phyloP scores from a whole-genome alignment of 1,140 invertebrate genomes.

The Hylyphantes graminicola region DNA sequence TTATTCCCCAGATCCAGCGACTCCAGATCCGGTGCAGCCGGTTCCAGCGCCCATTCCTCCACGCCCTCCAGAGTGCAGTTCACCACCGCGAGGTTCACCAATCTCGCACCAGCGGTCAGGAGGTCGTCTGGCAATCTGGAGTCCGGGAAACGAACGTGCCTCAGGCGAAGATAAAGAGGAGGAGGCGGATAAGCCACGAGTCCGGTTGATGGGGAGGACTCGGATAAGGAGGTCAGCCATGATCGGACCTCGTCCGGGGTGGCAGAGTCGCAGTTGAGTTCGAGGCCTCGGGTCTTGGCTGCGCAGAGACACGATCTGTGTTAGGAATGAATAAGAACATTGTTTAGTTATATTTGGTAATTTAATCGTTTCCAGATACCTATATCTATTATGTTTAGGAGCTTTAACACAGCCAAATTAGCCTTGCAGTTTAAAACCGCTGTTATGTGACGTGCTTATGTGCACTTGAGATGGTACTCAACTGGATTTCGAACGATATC shows the following conservation, averaged over 20 bases:
- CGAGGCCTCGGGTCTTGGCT: constrained; percentile 86
- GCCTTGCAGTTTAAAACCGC: no score
- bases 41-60: constrained; percentile 59
- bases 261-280: constrained; percentile 86
- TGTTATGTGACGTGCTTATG: no score
- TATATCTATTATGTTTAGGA: no score
- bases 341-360: no score
- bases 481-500: no score
- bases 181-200: constrained; percentile 87
- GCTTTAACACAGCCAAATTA: no score
- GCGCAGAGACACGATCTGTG: constrained; percentile 81
- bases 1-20: constrained; percentile 64
- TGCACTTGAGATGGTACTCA: no score
- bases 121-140: constrained; percentile 76
- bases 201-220: constrained; percentile 74
- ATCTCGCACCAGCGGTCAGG: constrained; percentile 80
- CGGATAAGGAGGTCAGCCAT: constrained; percentile 79
- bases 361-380: no score
- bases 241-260: constrained; percentile 77
- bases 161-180: constrained; percentile 83
- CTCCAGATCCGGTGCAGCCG: constrained; percentile 65
- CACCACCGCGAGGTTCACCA: constrained; percentile 86
- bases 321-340: no score
- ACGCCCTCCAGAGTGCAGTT: constrained; percentile 71
- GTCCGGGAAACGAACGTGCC: constrained; percentile 73